Conservation (phyloP, 2,113 vertebrate genomes). For the Indicator indicator region DNA sequence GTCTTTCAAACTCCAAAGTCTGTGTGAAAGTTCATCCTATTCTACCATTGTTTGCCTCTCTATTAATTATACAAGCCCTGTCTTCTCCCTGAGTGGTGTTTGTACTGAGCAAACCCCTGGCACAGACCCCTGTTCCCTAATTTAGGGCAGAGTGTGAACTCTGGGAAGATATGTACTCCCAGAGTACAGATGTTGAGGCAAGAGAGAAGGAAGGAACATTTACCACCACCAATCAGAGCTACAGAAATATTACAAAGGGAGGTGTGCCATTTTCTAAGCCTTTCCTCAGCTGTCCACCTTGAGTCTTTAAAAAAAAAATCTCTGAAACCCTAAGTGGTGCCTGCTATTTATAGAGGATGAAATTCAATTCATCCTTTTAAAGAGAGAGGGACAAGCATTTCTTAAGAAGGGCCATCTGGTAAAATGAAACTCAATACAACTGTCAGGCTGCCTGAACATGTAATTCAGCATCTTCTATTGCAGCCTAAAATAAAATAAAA, state of each 20-base stretch:
- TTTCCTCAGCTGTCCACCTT: background rate
- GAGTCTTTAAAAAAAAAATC: background rate
- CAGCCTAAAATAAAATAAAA: background rate
- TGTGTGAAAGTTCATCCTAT: background rate
- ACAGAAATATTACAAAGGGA: background rate
- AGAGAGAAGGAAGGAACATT: background rate
- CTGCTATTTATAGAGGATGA: background rate
- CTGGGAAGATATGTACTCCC: background rate
- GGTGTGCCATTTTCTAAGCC: background rate
- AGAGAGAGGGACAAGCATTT: background rate
- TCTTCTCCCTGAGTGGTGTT: background rate
- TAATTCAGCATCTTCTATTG: background rate
- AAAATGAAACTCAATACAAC: background rate
- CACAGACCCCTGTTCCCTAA: background rate
- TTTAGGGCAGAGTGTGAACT: background rate
- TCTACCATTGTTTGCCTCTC: background rate
- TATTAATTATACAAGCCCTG: background rate
- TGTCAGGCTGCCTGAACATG: background rate
- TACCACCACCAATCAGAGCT: background rate
- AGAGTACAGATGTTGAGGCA: background rate
- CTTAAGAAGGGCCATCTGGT: background rate
- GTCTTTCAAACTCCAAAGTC: background rate
- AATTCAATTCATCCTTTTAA: background rate
- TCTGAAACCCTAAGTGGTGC: background rate
- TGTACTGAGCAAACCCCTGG: background rate